Evolutionary conservation across 2,888 invertebrate species (phyloP).

Genomic region (Nebria brevicollis): DNA sequence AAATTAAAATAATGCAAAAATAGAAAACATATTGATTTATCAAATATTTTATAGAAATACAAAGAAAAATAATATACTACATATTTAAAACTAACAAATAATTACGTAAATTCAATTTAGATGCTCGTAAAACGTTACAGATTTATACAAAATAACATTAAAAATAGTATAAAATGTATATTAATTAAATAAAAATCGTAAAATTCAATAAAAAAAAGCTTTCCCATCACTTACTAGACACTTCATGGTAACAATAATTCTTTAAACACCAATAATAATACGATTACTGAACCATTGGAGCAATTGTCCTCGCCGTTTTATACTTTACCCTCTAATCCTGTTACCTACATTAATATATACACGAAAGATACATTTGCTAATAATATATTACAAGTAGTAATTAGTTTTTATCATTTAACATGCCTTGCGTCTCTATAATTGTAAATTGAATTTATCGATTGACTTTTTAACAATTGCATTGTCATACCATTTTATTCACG

Average conservation of each 20-base stretch:
- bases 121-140: too few species aligned
- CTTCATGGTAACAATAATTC: slow-evolving; percentile 24
- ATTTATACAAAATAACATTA: too few species aligned
- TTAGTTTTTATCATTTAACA: slow-evolving; percentile 35
- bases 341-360: slow-evolving; percentile 13
- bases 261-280: background rate
- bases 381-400: slow-evolving; percentile 4
- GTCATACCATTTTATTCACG: background rate
- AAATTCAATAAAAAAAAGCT: slow-evolving; percentile 4
- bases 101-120: too few species aligned
- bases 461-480: slow-evolving; percentile 4
- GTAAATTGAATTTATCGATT: background rate
- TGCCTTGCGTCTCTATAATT: slow-evolving; percentile 38
- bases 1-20: background rate
- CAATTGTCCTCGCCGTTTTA: slow-evolving; percentile 14
- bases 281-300: background rate
- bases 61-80: too few species aligned
- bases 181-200: too few species aligned
- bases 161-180: too few species aligned
- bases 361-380: slow-evolving; percentile 7
- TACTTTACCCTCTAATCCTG: slow-evolving; percentile 23
- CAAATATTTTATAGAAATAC: too few species aligned
- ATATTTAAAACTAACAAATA: too few species aligned
- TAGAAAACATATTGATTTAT: too few species aligned
- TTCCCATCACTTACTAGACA: slow-evolving; percentile 24